Base-by-base conservation (phyloP, 53 echinoderm and acorn worm species). In the Hippasteria phrygiana region DNA sequence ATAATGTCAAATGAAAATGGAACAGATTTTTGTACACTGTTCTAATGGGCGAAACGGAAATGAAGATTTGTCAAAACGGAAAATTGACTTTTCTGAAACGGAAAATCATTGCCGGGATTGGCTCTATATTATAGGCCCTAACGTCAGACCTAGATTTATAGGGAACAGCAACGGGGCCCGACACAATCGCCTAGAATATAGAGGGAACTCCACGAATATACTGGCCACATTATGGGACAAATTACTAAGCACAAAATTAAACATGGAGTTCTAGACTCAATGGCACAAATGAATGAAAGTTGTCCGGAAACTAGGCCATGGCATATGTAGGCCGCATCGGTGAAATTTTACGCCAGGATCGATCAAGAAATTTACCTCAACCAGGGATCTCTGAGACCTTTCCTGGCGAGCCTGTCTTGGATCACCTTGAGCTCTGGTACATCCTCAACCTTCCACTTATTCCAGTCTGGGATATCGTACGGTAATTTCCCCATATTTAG, bases 351-450 rank as follows among this genome's bases (percentile, higher is more conserved):
- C 20, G 16, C 51, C 16, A 76, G 22, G 78, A 4, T 17, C 35
- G 29, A 48, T 29, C 17, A 22, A 48, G 11, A 28, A 47, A 83
- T 88, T 88, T 91, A 92, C 97, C 97, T 91, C 88, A 97, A 66
- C 97, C 97, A 97, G 20, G 97, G 97, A 50, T 97, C 95, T 67
- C 93, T 97, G 13, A 97, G 80, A 56, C 97, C 97, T 75, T 88
- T 97, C 47, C 73, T 43, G 18, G 97, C 97, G 6, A 97, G 88
- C 74, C 83, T 73, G 14, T 93, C 85, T 71, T 93, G 91, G 2
- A 97, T 78, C 34, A 77, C 78, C 78, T 87, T 77, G 48, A 97
- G 86, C 81, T 95, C 85, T 39, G 97, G 97, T 46, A 90, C 93
- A 88, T 97, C 92, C 69, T 93, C 90, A 14, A 95, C 97, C 82